Conservation (phyloP, 1,140 invertebrate genomes). For the Rhynchophorus ferrugineus region DNA sequence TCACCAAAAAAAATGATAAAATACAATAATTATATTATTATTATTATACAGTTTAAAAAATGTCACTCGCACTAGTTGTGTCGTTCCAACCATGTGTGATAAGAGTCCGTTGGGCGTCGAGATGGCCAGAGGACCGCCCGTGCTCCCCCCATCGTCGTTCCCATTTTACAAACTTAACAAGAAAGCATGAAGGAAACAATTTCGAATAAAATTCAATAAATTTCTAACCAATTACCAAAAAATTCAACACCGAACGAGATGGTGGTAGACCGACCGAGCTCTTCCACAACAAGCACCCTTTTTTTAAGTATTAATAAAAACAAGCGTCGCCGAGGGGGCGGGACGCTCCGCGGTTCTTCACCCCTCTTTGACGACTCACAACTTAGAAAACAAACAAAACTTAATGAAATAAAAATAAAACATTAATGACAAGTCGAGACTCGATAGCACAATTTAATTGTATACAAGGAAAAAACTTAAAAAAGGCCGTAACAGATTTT, state of each 20-base stretch:
- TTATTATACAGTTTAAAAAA: slow-evolving; percentile 59
- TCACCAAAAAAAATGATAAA: slow-evolving; percentile 58
- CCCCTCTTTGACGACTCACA: background rate
- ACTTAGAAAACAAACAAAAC: background rate
- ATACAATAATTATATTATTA: slow-evolving; percentile 72
- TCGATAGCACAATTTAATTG: background rate
- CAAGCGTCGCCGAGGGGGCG: slow-evolving; percentile 13
- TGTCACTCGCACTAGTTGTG: slow-evolving; percentile 41
- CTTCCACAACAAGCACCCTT: background rate
- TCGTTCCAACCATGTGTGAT: background rate
- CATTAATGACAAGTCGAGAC: no score
- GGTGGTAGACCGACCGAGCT: no score
- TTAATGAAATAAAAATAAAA: background rate
- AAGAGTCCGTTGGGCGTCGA: background rate
- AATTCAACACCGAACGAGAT: no score
- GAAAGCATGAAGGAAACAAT: background rate
- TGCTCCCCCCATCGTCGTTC: background rate
- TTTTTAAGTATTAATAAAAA: slow-evolving; percentile 11
- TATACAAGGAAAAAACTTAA: background rate
- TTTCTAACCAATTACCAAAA: background rate
- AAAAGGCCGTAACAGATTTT: background rate
- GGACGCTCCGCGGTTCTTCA: slow-evolving; percentile 3
- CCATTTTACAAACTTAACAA: background rate
- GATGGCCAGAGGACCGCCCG: background rate
- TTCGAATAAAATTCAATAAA: background rate